phyloP scores from a whole-genome alignment of 2,113 vertebrate genomes.

The Willisornis vidua region DNA sequence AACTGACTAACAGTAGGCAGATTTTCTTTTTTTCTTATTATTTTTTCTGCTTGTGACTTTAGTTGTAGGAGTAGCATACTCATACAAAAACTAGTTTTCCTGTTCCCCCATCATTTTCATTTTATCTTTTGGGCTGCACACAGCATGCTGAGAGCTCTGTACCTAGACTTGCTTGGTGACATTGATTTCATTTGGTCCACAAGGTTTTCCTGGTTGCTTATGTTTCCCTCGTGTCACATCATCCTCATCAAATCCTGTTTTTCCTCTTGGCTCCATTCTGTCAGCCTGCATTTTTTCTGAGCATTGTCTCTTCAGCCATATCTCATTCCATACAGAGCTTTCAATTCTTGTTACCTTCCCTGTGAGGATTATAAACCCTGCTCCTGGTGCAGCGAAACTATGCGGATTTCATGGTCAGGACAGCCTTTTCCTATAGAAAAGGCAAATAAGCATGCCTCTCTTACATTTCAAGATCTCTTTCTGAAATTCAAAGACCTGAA shows the following conservation, averaged over 20 bases:
- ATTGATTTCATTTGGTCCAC: not conserved
- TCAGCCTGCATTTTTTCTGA: conserved; percentile 5
- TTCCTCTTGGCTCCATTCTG: conserved; percentile 23
- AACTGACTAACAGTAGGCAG: not conserved
- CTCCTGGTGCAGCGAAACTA: not conserved
- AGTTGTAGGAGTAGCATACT: not conserved
- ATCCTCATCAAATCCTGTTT: conserved; percentile 35
- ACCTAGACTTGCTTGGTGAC: not conserved
- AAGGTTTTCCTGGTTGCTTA: not conserved
- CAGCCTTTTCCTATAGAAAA: not conserved
- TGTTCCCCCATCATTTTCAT: not conserved
- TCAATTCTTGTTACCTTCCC: not conserved
- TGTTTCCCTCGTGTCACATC: not conserved
- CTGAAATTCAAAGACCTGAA: not conserved
- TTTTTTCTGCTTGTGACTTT: not conserved
- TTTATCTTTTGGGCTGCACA: not conserved
- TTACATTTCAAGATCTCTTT: not conserved
- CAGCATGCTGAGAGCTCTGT: not conserved
- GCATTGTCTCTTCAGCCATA: not conserved
- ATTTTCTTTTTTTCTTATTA: not conserved
- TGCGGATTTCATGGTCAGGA: conserved; percentile 1
- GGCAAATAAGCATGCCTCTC: not conserved
- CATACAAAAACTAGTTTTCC: not conserved
- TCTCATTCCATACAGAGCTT: conserved; percentile 6
- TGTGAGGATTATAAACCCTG: conserved; percentile 9